Conservation (phyloP, 2,113 vertebrate species). For the Catharus minimus region DNA sequence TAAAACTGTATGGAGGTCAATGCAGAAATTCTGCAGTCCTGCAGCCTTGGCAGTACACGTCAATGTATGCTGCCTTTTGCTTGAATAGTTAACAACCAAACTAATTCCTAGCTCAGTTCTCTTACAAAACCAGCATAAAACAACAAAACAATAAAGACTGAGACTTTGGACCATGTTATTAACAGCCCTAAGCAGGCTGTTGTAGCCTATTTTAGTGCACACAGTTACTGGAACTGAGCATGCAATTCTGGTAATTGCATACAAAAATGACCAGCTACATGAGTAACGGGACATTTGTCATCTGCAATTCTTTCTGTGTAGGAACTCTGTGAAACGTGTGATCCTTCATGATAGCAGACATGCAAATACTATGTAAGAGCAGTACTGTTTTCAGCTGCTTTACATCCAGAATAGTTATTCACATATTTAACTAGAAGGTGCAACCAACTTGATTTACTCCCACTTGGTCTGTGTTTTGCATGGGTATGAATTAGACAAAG, state of each 20-base stretch:
- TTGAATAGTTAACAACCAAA: background rate
- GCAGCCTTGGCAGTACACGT: background rate
- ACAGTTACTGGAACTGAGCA: background rate
- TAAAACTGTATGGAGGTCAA: background rate
- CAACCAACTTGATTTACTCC: background rate
- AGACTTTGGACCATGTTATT: background rate
- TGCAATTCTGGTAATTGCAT: constrained; percentile 4
- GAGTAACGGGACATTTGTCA: background rate
- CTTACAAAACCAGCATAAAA: background rate
- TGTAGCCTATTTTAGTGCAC: constrained; percentile 10
- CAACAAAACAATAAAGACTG: background rate
- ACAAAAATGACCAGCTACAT: background rate
- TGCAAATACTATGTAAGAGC: background rate
- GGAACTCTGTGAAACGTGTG: background rate
- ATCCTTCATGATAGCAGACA: background rate
- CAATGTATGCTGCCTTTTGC: background rate
- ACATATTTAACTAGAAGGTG: background rate
- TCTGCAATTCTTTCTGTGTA: background rate
- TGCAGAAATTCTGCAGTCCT: background rate
- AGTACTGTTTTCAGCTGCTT: background rate
- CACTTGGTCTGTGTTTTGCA: background rate
- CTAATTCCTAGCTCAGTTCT: background rate
- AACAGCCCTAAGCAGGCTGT: background rate
- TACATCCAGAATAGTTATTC: background rate
- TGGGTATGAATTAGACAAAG: background rate